Evolutionary conservation across 2,113 vertebrate genomes (phyloP).

Genomic region (Scomber colias): DNA sequence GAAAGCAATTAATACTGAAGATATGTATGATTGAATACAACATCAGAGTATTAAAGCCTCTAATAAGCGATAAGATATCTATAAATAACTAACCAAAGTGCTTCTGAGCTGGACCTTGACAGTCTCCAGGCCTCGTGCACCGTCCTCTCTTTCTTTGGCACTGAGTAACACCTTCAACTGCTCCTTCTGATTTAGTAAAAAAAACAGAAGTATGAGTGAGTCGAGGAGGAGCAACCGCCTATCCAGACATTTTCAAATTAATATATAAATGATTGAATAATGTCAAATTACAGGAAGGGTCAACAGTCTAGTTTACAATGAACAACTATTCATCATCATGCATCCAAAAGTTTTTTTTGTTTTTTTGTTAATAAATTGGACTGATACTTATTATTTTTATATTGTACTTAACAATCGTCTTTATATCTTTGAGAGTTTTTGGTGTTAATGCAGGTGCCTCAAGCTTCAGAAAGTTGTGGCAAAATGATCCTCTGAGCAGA

Average conservation of each 20-base stretch:
- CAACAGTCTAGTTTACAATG: neutral
- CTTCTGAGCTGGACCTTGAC: conserved; percentile 92
- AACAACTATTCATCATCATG: too few species aligned
- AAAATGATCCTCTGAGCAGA: too few species aligned
- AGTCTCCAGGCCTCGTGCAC: conserved; percentile 87
- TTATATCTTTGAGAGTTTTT: neutral
- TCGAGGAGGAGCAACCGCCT: neutral
- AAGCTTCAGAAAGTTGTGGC: neutral
- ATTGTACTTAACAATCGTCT: too few species aligned
- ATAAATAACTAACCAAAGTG: conserved; percentile 86
- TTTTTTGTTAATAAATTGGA: too few species aligned
- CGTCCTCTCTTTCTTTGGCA: conserved; percentile 92
- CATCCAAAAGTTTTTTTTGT: too few species aligned
- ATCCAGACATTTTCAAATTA: neutral
- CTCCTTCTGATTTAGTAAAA: conserved; percentile 86
- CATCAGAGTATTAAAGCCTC: neutral
- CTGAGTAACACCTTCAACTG: conserved; percentile 88
- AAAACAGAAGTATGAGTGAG: neutral
- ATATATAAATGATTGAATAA: neutral
- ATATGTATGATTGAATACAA: neutral
- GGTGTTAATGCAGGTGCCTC: neutral
- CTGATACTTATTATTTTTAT: too few species aligned
- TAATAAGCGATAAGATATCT: neutral
- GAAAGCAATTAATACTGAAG: too few species aligned
- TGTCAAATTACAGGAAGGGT: neutral